phyloP scores from a whole-genome alignment of 2,797 vertebrate species.

The Gymnodraco acuticeps region DNA sequence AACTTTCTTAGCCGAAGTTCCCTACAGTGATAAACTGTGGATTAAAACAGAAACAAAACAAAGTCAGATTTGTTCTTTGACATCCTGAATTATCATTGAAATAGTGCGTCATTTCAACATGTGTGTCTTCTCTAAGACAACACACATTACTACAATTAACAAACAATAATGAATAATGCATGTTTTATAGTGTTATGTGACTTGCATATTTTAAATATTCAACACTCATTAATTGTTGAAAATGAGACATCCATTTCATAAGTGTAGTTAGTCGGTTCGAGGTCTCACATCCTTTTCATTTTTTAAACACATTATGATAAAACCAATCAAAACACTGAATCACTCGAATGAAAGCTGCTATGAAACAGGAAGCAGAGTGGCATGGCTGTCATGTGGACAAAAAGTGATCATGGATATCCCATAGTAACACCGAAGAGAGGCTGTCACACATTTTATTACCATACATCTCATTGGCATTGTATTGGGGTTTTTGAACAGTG shows the following conservation, averaged over 20 bases:
- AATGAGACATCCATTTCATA: neutral
- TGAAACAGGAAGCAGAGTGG: constrained; percentile 2
- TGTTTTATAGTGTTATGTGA: neutral
- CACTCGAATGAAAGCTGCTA: neutral
- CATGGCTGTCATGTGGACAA: neutral
- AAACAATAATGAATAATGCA: neutral
- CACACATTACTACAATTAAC: neutral
- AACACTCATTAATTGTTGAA: neutral
- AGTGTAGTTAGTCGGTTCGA: neutral
- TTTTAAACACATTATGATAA: neutral
- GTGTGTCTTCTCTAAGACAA: neutral
- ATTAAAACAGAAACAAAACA: neutral
- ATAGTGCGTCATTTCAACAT: neutral
- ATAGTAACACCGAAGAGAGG: neutral
- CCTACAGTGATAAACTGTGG: neutral
- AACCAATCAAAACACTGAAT: neutral
- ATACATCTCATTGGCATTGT: neutral
- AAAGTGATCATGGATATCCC: neutral
- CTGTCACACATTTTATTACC: neutral
- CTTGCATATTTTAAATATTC: neutral
- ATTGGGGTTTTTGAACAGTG: too few relatives aligned
- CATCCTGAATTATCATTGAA: neutral
- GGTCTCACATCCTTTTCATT: neutral
- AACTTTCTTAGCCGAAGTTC: neutral
- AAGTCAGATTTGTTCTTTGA: neutral